Conservation (phyloP, 1,140 invertebrate species). For the Aphis gossypii region DNA sequence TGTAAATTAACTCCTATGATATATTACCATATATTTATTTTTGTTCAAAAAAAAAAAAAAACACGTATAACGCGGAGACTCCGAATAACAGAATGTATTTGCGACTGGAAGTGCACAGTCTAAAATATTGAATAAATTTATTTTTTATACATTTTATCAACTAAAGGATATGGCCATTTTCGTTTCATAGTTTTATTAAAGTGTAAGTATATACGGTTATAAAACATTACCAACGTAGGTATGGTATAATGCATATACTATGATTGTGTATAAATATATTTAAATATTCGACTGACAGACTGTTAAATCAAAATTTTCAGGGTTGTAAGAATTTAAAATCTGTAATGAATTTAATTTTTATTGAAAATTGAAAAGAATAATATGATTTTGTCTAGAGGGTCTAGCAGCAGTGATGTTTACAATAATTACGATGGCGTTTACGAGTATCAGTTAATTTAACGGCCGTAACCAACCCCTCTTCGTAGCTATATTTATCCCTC, state of each 20-base stretch:
- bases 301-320: background rate
- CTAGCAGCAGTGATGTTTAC: constrained; percentile 17
- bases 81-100: background rate
- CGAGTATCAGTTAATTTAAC: constrained; percentile 51
- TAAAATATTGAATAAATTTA: background rate
- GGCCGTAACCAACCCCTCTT: constrained; percentile 25
- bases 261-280: background rate
- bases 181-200: background rate
- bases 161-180: background rate
- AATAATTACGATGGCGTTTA: constrained; percentile 54
- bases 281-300: background rate
- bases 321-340: background rate
- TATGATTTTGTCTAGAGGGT: background rate
- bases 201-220: background rate
- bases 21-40: background rate
- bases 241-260: too few species aligned
- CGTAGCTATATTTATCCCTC: background rate
- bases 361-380: background rate
- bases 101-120: background rate
- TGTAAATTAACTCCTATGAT: constrained; percentile 15
- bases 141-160: background rate
- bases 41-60: background rate
- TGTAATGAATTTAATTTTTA: background rate
- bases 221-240: background rate
- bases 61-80: background rate